These are phyloP conservation scores for Lithophane ornitopus DNA, from an alignment of 2,888 invertebrate genomes.

Conservation along the genomic window DNA sequence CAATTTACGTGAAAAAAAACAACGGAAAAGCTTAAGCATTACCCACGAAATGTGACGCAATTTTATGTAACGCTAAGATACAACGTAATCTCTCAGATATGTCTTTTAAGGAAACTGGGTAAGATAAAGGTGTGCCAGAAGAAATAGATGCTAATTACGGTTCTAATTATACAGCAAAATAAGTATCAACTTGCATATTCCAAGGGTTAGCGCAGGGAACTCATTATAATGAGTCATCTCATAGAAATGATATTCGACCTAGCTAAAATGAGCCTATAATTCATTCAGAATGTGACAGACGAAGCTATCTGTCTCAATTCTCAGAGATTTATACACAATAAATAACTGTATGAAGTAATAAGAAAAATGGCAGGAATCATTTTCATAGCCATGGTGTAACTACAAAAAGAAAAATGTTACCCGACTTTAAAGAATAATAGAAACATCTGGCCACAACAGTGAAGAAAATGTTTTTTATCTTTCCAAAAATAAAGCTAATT, in stretches of 20 bases:
- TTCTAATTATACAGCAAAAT: conserved; percentile 22
- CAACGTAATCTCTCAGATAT: conserved; percentile 14
- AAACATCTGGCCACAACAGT: conserved; percentile 45
- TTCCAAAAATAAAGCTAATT: conserved; percentile 66
- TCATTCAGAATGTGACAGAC: conserved; percentile 63
- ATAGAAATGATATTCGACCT: conserved; percentile 58
- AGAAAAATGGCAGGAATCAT: conserved; percentile 35
- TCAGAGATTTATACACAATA: conserved; percentile 59
- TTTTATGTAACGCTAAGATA: neutral
- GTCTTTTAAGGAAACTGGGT: neutral
- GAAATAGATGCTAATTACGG: conserved; percentile 26
- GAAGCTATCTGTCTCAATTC: conserved; percentile 60
- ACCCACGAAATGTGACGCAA: conserved; percentile 29
- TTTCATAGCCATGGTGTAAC: conserved; percentile 9
- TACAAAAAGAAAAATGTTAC: neutral
- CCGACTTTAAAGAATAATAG: neutral
- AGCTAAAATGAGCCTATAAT: conserved; percentile 47
- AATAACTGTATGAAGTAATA: conserved; percentile 52
- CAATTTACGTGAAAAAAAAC: conserved; percentile 12
- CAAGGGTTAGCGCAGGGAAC: conserved; percentile 19
- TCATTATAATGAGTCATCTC: conserved; percentile 42
- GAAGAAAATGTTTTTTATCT: conserved; percentile 45
- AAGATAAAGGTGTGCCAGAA: neutral
- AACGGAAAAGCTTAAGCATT: neutral
- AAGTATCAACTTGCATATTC: conserved; percentile 20